phyloP scores from a whole-genome alignment of 2,113 vertebrate species.

The Macrotus californicus region DNA sequence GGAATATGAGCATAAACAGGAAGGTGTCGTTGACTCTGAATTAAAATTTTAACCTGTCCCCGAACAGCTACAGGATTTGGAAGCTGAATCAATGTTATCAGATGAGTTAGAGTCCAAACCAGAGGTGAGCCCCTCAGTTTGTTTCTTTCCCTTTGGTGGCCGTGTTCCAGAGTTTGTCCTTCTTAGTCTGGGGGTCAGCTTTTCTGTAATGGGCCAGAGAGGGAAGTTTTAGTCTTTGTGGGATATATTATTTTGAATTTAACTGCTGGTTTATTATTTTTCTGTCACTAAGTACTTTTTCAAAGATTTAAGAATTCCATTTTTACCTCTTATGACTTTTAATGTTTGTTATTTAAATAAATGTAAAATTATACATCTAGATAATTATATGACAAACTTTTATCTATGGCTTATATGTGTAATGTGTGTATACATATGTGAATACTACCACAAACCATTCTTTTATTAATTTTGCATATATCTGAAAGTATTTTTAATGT shows the following conservation, averaged over 20 bases:
- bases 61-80: constrained; percentile 80
- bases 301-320: neutral
- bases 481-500: constrained; percentile 10
- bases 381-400: neutral
- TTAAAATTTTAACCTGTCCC: constrained; percentile 70
- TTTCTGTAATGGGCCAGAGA: neutral
- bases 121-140: constrained; percentile 85
- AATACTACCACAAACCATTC: neutral
- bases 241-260: neutral
- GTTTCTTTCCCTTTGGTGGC: constrained; percentile 12
- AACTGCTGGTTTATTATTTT: constrained; percentile 36
- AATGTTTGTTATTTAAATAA: constrained; percentile 21
- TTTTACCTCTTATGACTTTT: constrained; percentile 31
- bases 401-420: neutral
- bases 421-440: neutral
- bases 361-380: neutral
- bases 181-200: neutral
- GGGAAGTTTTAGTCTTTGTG: constrained; percentile 26
- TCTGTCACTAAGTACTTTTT: constrained; percentile 13
- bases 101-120: constrained; percentile 99
- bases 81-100: constrained; percentile 98
- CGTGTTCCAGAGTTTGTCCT: neutral
- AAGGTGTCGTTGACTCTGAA: constrained; percentile 68
- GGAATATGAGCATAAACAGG: constrained; percentile 76
- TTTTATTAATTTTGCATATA: constrained; percentile 3